Conservation (phyloP, 1,140 invertebrate species). For the Euwallacea similis region DNA sequence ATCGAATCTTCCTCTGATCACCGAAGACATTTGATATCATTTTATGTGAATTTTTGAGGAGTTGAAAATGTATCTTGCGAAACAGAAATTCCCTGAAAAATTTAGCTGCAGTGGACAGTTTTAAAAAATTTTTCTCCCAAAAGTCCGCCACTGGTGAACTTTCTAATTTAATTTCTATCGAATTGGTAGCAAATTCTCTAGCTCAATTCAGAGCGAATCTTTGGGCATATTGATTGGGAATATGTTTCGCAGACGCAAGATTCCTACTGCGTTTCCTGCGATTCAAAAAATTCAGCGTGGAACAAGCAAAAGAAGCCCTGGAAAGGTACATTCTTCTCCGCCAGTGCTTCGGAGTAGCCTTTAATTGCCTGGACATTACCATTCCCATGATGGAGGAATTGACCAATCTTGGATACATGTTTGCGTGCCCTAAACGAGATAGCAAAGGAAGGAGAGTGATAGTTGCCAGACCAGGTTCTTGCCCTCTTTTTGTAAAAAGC, state of each 20-base stretch:
- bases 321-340: slow-evolving; percentile 81
- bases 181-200: not conserved
- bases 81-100: too few relatives aligned
- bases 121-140: too few relatives aligned
- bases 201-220: not conserved
- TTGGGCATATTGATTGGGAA: not conserved
- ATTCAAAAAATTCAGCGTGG: slow-evolving; percentile 80
- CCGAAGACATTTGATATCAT: too few relatives aligned
- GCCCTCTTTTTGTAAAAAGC: not conserved
- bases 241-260: slow-evolving; percentile 62
- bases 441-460: slow-evolving; percentile 73
- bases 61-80: too few relatives aligned
- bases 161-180: too few relatives aligned
- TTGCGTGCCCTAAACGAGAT: slow-evolving; percentile 78
- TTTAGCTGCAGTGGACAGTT: too few relatives aligned
- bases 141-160: too few relatives aligned
- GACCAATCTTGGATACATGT: slow-evolving; percentile 73
- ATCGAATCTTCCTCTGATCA: too few relatives aligned
- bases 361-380: slow-evolving; percentile 71
- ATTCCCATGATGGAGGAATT: slow-evolving; percentile 72
- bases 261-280: slow-evolving; percentile 81
- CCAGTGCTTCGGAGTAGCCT: slow-evolving; percentile 70
- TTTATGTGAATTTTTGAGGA: too few relatives aligned
- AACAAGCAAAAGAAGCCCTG: slow-evolving; percentile 77
- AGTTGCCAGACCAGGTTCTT: slow-evolving; percentile 68